Evolutionary conservation across 2,797 vertebrate genomes (phyloP).

Genomic region (Tragelaphus oryx): DNA sequence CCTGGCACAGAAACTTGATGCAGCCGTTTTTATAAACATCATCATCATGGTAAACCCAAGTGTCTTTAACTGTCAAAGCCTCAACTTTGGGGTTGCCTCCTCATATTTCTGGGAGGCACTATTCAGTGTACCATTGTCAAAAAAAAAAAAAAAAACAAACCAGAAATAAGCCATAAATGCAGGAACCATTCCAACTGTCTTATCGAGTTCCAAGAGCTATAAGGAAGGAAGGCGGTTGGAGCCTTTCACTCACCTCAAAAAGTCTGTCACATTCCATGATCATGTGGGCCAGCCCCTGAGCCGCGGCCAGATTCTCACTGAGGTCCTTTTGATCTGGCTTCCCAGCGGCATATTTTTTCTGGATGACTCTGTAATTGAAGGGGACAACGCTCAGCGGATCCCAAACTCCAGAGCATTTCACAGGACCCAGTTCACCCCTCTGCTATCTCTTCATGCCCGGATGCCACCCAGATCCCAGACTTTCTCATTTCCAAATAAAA

Average conservation of each 20-base stretch:
- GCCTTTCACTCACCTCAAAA: conserved; percentile 90
- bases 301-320: conserved; percentile 96
- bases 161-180: conserved; percentile 37
- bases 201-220: neutral
- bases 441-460: neutral
- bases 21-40: neutral
- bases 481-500: conserved; percentile 53
- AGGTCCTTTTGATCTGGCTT: conserved; percentile 99
- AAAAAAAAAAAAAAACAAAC: neutral
- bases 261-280: conserved; percentile 95
- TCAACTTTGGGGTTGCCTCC: neutral
- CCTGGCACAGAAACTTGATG: neutral
- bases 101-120: neutral
- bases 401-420: neutral
- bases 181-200: conserved; percentile 6
- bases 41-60: neutral
- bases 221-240: conserved; percentile 67
- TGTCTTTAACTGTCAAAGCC: neutral
- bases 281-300: conserved; percentile 98
- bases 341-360: conserved; percentile 96
- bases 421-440: neutral
- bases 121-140: neutral
- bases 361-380: conserved; percentile 90
- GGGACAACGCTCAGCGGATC: conserved; percentile 66
- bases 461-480: conserved; percentile 9